A percentile compares a stretch with the other conserved stretches of the same genome.
Conservation (phyloP, 2,888 invertebrate species). For the Labia minor region DNA sequence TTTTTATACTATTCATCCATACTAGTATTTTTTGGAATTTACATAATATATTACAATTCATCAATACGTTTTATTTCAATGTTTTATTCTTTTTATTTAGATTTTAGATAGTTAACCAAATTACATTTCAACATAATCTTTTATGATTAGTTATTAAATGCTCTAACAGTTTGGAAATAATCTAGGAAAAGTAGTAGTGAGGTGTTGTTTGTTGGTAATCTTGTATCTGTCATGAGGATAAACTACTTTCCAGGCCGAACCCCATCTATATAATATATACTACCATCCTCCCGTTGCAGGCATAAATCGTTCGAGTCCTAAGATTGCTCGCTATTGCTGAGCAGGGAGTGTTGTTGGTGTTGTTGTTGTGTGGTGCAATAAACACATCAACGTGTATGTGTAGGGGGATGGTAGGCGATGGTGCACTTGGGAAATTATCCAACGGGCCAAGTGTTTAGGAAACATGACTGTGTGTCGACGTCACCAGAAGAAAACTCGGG, state of each 20-base stretch:
- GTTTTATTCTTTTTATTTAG: too few relatives aligned
- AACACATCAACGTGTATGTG: neutral
- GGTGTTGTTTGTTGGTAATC: conserved; percentile 1
- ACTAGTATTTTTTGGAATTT: too few relatives aligned
- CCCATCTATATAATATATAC: conserved; percentile 7
- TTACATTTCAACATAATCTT: too few relatives aligned
- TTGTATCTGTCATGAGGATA: conserved; percentile 8
- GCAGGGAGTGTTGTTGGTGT: neutral
- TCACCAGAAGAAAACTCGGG: neutral
- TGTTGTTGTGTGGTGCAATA: neutral
- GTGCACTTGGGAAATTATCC: conserved; percentile 13
- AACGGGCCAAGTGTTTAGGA: conserved; percentile 13
- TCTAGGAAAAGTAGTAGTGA: neutral
- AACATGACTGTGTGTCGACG: conserved; percentile 7
- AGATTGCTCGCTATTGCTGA: conserved; percentile 9
- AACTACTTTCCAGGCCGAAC: neutral
- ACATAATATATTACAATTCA: too few relatives aligned
- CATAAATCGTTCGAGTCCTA: conserved; percentile 4
- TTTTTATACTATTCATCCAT: too few relatives aligned
- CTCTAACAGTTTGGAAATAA: neutral
- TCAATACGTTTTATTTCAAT: too few relatives aligned
- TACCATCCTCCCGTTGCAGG: neutral
- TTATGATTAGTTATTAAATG: neutral
- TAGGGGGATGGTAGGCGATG: neutral
- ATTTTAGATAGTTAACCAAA: too few relatives aligned